Percentiles rank a stretch among this genome's conserved stretches.
Evolutionary conservation across 2,797 vertebrate species (phyloP).

Genomic region (Hyperoplus immaculatus): DNA sequence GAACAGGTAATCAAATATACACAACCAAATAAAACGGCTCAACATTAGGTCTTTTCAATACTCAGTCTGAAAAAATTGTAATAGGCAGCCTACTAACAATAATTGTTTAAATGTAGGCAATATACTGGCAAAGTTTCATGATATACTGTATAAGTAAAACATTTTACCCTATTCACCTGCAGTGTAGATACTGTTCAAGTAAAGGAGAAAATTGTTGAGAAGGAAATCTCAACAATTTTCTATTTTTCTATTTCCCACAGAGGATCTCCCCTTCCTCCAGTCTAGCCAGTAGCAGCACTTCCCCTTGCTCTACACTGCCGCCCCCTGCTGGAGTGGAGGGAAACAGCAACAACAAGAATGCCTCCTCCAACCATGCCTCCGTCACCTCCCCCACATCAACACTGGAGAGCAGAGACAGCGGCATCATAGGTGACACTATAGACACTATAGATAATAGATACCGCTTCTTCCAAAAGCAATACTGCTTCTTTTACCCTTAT

Average conservation of each 20-base stretch:
- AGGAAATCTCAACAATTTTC: background rate
- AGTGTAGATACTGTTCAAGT: too few species aligned
- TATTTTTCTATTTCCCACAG: constrained; percentile 70
- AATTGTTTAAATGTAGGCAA: too few species aligned
- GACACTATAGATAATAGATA: too few species aligned
- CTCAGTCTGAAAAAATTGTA: too few species aligned
- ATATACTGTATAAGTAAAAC: too few species aligned
- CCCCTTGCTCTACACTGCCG: constrained; percentile 93
- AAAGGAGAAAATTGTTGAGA: too few species aligned
- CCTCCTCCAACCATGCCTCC: constrained; percentile 87
- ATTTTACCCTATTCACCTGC: too few species aligned
- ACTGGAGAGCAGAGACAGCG: constrained; percentile 96
- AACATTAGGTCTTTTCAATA: too few species aligned
- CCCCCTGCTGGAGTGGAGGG: constrained; percentile 83
- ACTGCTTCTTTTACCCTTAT: too few species aligned
- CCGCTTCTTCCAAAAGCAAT: background rate
- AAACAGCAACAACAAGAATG: constrained; percentile 74
- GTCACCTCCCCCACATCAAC: constrained; percentile 95
- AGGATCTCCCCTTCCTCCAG: constrained; percentile 96
- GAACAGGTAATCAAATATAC: constrained; percentile 85
- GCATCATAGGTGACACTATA: constrained; percentile 92
- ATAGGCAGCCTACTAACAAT: too few species aligned
- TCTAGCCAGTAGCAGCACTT: constrained; percentile 94
- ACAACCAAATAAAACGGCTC: too few species aligned
- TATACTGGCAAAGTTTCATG: too few species aligned